These are phyloP conservation scores for Dynastes grantii DNA, from an alignment of 2,888 invertebrate genomes.

Conservation along the genomic window DNA sequence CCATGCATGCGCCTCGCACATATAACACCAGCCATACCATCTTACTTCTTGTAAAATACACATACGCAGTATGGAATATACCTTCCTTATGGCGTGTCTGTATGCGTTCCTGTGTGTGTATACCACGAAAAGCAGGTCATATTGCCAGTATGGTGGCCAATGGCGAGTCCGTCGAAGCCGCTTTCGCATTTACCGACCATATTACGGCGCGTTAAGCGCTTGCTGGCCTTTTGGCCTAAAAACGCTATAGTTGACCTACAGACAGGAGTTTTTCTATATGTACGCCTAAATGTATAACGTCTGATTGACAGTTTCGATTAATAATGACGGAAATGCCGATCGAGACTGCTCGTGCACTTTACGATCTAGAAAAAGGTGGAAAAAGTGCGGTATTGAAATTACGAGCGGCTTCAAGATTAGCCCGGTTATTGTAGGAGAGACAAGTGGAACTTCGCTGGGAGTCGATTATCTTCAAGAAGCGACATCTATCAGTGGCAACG, in stretches of 20 bases:
- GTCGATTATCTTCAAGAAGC: not conserved
- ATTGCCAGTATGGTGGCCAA: constrained; percentile 56
- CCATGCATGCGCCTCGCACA: not conserved
- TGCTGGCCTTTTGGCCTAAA: constrained; percentile 68
- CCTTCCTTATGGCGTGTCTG: not conserved
- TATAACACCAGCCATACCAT: not conserved
- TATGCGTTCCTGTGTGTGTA: constrained; percentile 54
- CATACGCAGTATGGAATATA: no score
- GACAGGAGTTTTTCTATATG: constrained; percentile 48
- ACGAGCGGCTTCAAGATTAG: not conserved
- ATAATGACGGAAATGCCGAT: constrained; percentile 44
- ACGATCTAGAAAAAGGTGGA: constrained; percentile 11
- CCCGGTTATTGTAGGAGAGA: not conserved
- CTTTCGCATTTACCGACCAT: constrained; percentile 58
- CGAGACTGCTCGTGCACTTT: constrained; percentile 6
- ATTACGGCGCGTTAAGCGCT: constrained; percentile 53
- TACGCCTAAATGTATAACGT: constrained; percentile 7
- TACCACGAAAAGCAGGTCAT: constrained; percentile 59
- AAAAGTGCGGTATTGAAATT: constrained; percentile 18
- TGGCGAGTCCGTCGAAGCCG: constrained; percentile 53
- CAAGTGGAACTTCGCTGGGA: not conserved
- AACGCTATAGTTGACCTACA: constrained; percentile 61
- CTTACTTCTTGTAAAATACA: no score
- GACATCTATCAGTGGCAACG: not conserved
- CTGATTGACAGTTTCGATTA: constrained; percentile 47